phyloP scores from a whole-genome alignment of 2,888 invertebrate species.

The Lobophora halterata region DNA sequence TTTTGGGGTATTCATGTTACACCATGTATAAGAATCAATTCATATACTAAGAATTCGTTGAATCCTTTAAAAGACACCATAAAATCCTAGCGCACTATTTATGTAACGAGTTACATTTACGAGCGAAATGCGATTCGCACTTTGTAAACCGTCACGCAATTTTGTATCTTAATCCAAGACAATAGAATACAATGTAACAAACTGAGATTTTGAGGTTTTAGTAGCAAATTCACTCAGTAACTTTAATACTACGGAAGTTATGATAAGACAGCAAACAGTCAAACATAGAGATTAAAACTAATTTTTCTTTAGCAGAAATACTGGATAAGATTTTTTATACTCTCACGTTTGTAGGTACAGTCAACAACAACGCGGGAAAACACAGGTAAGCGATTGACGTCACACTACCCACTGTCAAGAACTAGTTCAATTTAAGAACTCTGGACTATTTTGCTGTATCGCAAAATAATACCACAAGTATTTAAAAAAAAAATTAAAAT shows the following conservation, averaged over 20 bases:
- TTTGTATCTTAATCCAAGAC: slow-evolving; percentile 30
- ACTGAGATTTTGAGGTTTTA: slow-evolving; percentile 1
- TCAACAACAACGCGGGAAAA: too few species aligned
- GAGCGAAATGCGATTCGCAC: slow-evolving; percentile 48
- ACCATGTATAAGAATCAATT: neutral
- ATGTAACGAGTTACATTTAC: slow-evolving; percentile 58
- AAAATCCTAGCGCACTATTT: slow-evolving; percentile 44
- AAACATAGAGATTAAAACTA: too few species aligned
- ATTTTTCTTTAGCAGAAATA: too few species aligned
- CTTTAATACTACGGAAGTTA: neutral
- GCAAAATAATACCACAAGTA: too few species aligned
- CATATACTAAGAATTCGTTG: slow-evolving; percentile 1
- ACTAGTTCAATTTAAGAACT: too few species aligned
- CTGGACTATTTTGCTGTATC: too few species aligned
- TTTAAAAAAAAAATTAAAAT: too few species aligned
- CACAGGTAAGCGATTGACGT: too few species aligned
- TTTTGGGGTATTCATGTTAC: neutral
- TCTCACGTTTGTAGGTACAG: too few species aligned
- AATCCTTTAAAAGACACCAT: slow-evolving; percentile 14
- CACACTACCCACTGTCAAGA: too few species aligned
- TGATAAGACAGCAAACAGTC: too few species aligned
- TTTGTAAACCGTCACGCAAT: slow-evolving; percentile 42
- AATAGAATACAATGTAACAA: slow-evolving; percentile 20
- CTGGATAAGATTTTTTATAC: too few species aligned
- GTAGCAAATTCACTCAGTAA: neutral